Percentiles rank a stretch among this genome's conserved stretches.
Conservation (phyloP, 2,797 vertebrate species). For the Spinus pinus region DNA sequence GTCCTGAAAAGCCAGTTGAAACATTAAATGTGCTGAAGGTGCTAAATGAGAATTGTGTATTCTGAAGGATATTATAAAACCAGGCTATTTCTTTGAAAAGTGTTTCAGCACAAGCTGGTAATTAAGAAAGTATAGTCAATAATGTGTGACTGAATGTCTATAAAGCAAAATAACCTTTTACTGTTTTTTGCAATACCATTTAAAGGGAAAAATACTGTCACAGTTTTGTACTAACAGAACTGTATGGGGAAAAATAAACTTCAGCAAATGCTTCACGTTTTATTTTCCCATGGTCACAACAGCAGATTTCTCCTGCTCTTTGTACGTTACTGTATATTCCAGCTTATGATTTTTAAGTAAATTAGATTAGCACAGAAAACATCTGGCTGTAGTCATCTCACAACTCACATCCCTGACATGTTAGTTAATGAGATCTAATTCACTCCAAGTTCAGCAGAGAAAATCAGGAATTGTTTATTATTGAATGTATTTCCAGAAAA, state of each 20-base stretch:
- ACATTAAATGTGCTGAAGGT: neutral
- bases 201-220: conserved; percentile 2
- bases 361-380: neutral
- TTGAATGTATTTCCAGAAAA: neutral
- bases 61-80: neutral
- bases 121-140: conserved; percentile 5
- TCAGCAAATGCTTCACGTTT: neutral
- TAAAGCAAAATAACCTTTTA: conserved; percentile 13
- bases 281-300: neutral
- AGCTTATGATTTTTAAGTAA: neutral
- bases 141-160: neutral
- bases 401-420: neutral
- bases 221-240: neutral
- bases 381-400: neutral
- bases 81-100: neutral
- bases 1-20: neutral
- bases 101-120: neutral
- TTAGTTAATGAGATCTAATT: neutral
- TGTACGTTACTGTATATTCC: neutral
- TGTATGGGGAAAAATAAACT: neutral
- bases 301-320: neutral
- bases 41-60: neutral
- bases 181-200: neutral
- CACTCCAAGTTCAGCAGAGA: neutral
- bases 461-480: neutral